Evolutionary conservation across 2,113 vertebrate genomes (phyloP), one percentile per base, ranked within the genome.

Genomic region (Syrmaticus mikado): DNA sequence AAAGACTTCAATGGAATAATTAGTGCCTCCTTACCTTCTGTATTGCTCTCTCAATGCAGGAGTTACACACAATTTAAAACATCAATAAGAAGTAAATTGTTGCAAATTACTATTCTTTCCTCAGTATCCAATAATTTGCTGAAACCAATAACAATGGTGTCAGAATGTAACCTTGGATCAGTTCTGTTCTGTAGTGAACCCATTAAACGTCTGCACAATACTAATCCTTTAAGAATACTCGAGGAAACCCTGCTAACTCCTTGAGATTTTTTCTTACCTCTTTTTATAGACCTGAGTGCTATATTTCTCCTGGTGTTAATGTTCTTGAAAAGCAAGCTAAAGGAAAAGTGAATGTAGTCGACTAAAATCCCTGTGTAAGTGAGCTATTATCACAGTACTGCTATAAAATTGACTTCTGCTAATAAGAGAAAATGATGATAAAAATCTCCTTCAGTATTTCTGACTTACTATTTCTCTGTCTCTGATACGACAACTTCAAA

Each of bases 31-130:
- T 96, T 96, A 74, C 91, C 70, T 96, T 95, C 89, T 75, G 71
- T 94, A 91, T 89, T 94, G 38, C 77, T 85, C 57, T 83, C 86
- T 85, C 88, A 93, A 65, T 85, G 73, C 85, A 74, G 91, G 83
- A 91, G 85, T 82, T 93, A n/a, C 64, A 91, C 72, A 87, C 91
- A 95, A 97, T 96, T 96, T 95, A 95, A 95, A 96, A 95, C 93
- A 95, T 96, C 95, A 95, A 96, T 96, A 94, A 94, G 80, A 85
- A 95, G 75, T 94, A 96, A 97, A 96, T 96, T 95, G 91, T 95
- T 89, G 86, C 91, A 96, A 97, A 95, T 97, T 96, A 84, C 95
- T 93, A 89, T 96, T 96, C 94, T 95, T 97, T 93, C 89, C 87
- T 94, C 76, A 72, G 90, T 94, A 96, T 93, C 87, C 81, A 97